Evolutionary conservation across 2,113 vertebrate species (phyloP), one percentile per base, ranked within the genome.

Genomic region (Scomber colias): DNA sequence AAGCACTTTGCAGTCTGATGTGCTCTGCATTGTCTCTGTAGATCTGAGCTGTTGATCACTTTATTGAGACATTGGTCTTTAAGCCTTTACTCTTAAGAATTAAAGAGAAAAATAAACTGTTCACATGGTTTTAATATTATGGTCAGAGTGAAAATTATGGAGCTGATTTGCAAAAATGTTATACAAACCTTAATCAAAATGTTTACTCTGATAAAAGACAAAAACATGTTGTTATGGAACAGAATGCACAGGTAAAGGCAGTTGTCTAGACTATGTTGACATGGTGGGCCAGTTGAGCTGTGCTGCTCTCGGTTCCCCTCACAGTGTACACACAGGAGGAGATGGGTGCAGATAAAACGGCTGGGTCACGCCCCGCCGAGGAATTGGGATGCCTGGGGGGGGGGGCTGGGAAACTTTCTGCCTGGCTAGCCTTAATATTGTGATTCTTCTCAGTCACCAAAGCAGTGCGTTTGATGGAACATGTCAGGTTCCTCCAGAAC

Each of bases 301-400:
- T 59, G 27, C 61, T 46, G 65, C 71, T 79, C 60, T 66, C 19
- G 13, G 50, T 55, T 79, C 74, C 72, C 59, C 75, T 86, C 69
- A 19, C 85, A 90, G 84, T 78, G 81, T 86, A 84, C 90, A 89
- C 91, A 88, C 79, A 79, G 75, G 75, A 89, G 90, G 89, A 92
- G 94, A 93, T 93, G 89, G 83, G 86, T 77, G 62, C 68, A 87
- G 92, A 93, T 93, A 93, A 92, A 91, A 86, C 19, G 40, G 73
- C 73, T 59, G 80, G 89, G 91, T 86, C 67, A 91, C 88, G 77
- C 92, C 90, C 89, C 84, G 9, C 82, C 56, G 83, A 91, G 88
- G 92, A 93, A 93, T 93, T 93, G 89, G 82, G 88, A 92, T 91
- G 91, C 88, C 92, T 92, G 54, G 31, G 53, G 66, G 67, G 16